Evolutionary conservation across 2,888 invertebrate genomes (phyloP), one percentile per base, ranked within the genome.

Genomic region (Trichopoda pennipes): DNA sequence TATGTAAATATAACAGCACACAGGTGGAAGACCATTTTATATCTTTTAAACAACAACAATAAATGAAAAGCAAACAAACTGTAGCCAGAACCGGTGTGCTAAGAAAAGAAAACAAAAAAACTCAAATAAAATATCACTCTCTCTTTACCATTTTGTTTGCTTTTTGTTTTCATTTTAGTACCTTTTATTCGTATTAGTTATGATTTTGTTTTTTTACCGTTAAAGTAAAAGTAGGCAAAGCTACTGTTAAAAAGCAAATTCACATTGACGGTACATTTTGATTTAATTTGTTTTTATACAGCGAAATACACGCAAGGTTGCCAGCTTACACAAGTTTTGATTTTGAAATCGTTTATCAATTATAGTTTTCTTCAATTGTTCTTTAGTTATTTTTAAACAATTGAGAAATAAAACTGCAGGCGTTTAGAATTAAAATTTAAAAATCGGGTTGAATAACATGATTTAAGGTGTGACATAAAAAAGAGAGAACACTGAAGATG

Each of bases 141-240:
- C 75, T 80, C 80, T 76, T 76, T 70, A 66, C 60, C 44, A 61
- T 61, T 76, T 76, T 80, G 23, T 61, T 70, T 56, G 56, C 23
- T 64, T 51, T 70, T 58, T 74, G 44, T 78, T 58, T 61, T 66
- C 28, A 66, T 63, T 75, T 75, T 74, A 49, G 38, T 58, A 68
- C 42, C 14, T 12, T 32, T 19, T 38, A 38, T 51, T 44, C 19
- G 14, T 66, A 35, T 72, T 38, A 19, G 16, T 61, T 2, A 12
- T 38, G 38, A 12, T 38, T 10, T 38, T 58, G 17, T 17, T 17
- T 58, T 66, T 55, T 61, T 78, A 74, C 56, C 74, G 58, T 81
- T 86, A 85, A 88, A 88, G 90, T 89, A 89, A 90, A 89, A 89
- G 89, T 88, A 87, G 85, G 83, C 85, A 69, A 73, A 64, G 58